phyloP scores from a whole-genome alignment of 2,797 vertebrate species.

The Falco rusticolus region DNA sequence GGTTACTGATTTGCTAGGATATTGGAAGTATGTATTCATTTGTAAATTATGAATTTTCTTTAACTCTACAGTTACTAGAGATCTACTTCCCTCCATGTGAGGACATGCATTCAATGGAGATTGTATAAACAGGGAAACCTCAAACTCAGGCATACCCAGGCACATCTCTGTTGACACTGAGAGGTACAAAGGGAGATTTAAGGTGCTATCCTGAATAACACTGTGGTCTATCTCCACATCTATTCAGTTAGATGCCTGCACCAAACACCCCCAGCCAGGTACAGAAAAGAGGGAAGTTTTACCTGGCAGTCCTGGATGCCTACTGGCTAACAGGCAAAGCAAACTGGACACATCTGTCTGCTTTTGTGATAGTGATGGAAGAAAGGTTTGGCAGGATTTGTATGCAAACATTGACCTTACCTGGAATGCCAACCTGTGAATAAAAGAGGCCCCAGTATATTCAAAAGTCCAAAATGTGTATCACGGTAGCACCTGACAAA shows the following conservation, averaged over 20 bases:
- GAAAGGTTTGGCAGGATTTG: not conserved
- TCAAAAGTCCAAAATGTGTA: not conserved
- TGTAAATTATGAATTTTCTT: not conserved
- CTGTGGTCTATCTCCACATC: not conserved
- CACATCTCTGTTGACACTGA: not conserved
- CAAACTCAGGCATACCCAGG: not conserved
- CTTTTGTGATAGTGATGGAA: not conserved
- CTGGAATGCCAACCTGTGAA: not conserved
- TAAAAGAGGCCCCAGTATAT: not conserved
- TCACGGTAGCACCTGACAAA: not conserved
- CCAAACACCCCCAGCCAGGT: not conserved
- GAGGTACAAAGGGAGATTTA: not conserved
- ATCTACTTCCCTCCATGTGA: not conserved
- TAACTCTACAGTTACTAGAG: not conserved
- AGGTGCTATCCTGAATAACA: not conserved
- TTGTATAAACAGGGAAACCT: not conserved
- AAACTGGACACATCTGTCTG: not conserved
- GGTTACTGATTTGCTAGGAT: not conserved
- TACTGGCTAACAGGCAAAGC: not conserved
- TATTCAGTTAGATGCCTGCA: not conserved
- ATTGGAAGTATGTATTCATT: not conserved
- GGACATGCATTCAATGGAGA: not conserved
- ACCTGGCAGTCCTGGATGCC: not conserved
- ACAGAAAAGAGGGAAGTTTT: not conserved
- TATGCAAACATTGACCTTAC: not conserved